These are phyloP conservation scores for Tenebrosternarchus preto DNA, from an alignment of 2,113 vertebrate genomes.

Conservation along the genomic window DNA sequence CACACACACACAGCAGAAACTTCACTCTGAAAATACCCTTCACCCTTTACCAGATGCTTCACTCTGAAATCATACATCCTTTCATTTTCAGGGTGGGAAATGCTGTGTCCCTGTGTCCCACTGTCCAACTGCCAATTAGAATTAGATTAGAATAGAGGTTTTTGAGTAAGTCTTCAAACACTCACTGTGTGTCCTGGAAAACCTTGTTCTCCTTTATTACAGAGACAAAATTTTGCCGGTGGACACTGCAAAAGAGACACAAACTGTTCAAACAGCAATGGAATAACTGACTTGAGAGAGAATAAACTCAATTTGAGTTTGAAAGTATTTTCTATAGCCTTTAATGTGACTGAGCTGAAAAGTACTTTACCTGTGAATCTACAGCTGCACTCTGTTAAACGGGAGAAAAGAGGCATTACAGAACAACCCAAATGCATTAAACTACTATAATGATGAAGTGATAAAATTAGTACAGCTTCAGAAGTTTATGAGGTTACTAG, in stretches of 20 bases:
- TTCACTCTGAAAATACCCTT: constrained; percentile 3
- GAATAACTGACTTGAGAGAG: background rate
- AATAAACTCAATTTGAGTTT: background rate
- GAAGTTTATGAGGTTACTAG: too few relatives aligned
- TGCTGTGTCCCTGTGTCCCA: constrained; percentile 47
- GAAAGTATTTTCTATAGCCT: background rate
- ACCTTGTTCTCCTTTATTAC: constrained; percentile 81
- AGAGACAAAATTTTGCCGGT: constrained; percentile 72
- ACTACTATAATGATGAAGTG: background rate
- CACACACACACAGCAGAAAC: background rate
- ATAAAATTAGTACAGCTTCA: too few relatives aligned
- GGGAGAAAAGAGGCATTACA: constrained; percentile 47
- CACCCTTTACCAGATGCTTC: constrained; percentile 7
- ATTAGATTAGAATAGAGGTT: too few relatives aligned
- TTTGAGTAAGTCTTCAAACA: constrained; percentile 12
- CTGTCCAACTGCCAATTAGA: constrained; percentile 28
- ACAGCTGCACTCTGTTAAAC: constrained; percentile 75
- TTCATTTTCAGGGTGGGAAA: constrained; percentile 67
- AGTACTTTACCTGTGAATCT: constrained; percentile 75
- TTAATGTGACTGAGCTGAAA: background rate
- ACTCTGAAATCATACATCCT: constrained; percentile 42
- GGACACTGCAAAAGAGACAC: constrained; percentile 74
- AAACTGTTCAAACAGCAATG: background rate
- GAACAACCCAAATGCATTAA: background rate
- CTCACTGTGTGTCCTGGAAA: constrained; percentile 78